Evolutionary conservation across 2,888 invertebrate species (phyloP), one percentile per base, ranked within the genome.

Genomic region (Bembecia ichneumoniformis): DNA sequence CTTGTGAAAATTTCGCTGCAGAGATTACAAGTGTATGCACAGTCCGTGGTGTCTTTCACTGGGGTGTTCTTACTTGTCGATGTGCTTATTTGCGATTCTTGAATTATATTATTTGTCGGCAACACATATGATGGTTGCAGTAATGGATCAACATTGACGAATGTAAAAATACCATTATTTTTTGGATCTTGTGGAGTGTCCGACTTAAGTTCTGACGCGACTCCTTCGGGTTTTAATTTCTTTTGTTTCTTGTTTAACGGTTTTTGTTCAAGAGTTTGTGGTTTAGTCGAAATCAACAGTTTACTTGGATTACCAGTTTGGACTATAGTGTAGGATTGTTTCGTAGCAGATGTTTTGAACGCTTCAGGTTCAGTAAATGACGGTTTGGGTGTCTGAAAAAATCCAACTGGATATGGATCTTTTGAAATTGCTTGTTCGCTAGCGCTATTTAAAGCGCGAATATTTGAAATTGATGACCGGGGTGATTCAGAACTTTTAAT

Each of bases 271-370:
- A 52, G 56, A 1, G 60, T 55, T 51, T 72, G 68, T 0, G 80
- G 63, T 64, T 83, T 86, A 3, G 81, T 73, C n/a, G 87, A 86
- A 66, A 87, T 84, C 14, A 87, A 55, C 36, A 87, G 58, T 64
- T 87, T 87, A 56, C 77, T 83, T 0, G 86, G 87, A 58, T 87
- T 76, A 0, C 77, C 82, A 13, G 87, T 87, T 62, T 80, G 82
- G 1, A 86, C 78, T 43, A 87, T 68, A 14, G 81, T 82, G 51
- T 86, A 87, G 0, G 82, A 81, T 49, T 83, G 87, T 54, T 82
- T 86, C 72, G 76, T 74, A 0, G 77, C 81, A 10, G 87, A 75
- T 2, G 82, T 78, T 16, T 77, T 70, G 51, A 81, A 77, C 4
- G 66, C 47, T 0, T 66, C 51, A 4, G 62, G 35, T 11, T 54